phyloP scores from a whole-genome alignment of 2,797 vertebrate species.

The Myotis pilosus region DNA sequence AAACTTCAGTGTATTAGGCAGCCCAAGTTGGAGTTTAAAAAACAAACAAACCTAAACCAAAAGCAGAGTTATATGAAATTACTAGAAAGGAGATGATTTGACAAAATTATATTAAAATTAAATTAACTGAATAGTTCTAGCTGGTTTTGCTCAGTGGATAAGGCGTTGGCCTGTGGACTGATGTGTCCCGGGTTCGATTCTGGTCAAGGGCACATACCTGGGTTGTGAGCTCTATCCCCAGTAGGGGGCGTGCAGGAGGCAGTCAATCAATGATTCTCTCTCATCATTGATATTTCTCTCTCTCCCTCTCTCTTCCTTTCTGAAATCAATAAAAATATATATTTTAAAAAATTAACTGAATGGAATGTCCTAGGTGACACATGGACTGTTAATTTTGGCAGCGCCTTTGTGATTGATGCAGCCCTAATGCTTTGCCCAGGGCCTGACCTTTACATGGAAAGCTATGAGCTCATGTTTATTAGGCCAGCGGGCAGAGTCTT shows the following conservation, averaged over 20 bases:
- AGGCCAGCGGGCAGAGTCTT: background rate
- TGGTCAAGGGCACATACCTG: too few relatives aligned
- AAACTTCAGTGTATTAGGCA: background rate
- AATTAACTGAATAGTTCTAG: background rate
- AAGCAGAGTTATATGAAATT: background rate
- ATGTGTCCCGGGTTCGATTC: too few relatives aligned
- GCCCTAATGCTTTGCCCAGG: background rate
- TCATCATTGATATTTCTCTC: too few relatives aligned
- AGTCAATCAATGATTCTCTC: too few relatives aligned
- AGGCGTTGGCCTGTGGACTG: too few relatives aligned
- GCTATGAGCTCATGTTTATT: accelerated
- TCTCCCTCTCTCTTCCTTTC: too few relatives aligned
- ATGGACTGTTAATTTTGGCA: background rate
- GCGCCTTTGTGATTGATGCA: background rate
- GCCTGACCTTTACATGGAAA: accelerated
- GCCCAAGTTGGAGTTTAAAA: too few relatives aligned
- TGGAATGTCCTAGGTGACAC: background rate
- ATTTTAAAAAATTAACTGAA: background rate
- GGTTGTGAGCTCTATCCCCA: too few relatives aligned
- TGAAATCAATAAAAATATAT: too few relatives aligned
- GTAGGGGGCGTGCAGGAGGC: too few relatives aligned
- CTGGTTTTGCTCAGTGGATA: too few relatives aligned
- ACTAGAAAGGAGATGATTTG: background rate
- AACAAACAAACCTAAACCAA: too few relatives aligned
- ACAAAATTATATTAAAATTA: background rate